Evolutionary conservation across 2,888 invertebrate genomes (phyloP).

Genomic region (Phrixothrix hirtus): DNA sequence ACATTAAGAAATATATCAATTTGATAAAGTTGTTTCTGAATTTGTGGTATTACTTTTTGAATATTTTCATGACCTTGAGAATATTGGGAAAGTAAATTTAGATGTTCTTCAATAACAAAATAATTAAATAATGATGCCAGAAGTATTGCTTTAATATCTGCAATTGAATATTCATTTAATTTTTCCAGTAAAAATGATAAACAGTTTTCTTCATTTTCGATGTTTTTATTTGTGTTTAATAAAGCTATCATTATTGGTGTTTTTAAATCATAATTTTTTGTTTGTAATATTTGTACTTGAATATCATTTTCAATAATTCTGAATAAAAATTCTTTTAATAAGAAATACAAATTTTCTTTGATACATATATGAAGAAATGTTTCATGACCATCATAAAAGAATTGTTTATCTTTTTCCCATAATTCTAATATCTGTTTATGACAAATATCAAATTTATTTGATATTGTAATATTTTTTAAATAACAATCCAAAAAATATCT

Average conservation of each 20-base stretch:
- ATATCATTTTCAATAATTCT: not conserved
- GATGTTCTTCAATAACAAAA: not conserved
- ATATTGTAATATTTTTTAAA: slow-evolving; percentile 2
- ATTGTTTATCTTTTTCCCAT: not conserved
- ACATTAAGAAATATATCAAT: slow-evolving; percentile 6
- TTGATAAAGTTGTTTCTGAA: not conserved
- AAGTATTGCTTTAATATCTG: slow-evolving; percentile 5
- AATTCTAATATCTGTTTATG: not conserved
- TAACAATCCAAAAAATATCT: slow-evolving; percentile 18
- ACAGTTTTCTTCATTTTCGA: not conserved
- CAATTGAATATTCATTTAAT: not conserved
- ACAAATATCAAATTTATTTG: slow-evolving; percentile 4
- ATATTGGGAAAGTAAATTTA: slow-evolving; percentile 1
- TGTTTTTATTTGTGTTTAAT: not conserved
- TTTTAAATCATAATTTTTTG: slow-evolving; percentile 9
- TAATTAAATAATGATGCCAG: slow-evolving; percentile 12
- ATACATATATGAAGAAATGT: slow-evolving; percentile 13
- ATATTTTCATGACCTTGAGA: slow-evolving; percentile 1
- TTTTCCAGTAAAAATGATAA: slow-evolving; percentile 6
- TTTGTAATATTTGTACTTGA: slow-evolving; percentile 3
- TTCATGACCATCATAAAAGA: slow-evolving; percentile 7
- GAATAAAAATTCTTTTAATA: slow-evolving; percentile 14
- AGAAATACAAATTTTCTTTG: slow-evolving; percentile 11
- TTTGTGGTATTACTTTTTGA: not conserved
- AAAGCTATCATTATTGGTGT: slow-evolving; percentile 11